These are phyloP conservation scores for Festucalex cinctus DNA, from an alignment of 2,113 vertebrate species.

Conservation along the genomic window DNA sequence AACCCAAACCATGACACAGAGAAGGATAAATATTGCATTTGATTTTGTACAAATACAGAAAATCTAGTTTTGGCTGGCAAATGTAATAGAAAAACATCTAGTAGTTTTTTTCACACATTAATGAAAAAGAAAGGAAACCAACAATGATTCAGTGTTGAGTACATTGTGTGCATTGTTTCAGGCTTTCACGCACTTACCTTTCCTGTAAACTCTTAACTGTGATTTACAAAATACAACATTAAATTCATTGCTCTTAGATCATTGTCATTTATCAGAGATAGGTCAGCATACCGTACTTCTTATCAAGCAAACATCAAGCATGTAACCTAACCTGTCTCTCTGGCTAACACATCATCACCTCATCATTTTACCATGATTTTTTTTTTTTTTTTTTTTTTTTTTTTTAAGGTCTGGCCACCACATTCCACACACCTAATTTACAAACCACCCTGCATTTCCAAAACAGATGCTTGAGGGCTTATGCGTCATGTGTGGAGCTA, in stretches of 20 bases:
- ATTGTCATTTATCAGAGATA: background rate
- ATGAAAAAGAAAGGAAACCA: background rate
- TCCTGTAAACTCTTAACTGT: background rate
- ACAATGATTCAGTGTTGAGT: background rate
- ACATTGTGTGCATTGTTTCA: background rate
- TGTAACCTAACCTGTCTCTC: background rate
- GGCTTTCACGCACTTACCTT: background rate
- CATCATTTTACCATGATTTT: constrained; percentile 2
- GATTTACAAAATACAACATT: background rate
- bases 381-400: background rate
- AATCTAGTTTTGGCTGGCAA: background rate
- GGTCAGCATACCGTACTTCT: constrained; percentile 5
- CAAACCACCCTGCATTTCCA: background rate
- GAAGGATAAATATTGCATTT: background rate
- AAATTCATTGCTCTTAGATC: background rate
- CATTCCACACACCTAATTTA: background rate
- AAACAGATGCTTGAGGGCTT: background rate
- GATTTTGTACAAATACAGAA: background rate
- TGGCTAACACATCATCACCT: background rate
- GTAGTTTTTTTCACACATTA: background rate
- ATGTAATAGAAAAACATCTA: background rate
- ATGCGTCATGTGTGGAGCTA: background rate
- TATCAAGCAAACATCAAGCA: constrained; percentile 18
- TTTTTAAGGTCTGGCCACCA: background rate
- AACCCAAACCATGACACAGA: no score